These are phyloP conservation scores for Amphiprion clarkii DNA, from an alignment of 2,797 vertebrate genomes.

Conservation along the genomic window DNA sequence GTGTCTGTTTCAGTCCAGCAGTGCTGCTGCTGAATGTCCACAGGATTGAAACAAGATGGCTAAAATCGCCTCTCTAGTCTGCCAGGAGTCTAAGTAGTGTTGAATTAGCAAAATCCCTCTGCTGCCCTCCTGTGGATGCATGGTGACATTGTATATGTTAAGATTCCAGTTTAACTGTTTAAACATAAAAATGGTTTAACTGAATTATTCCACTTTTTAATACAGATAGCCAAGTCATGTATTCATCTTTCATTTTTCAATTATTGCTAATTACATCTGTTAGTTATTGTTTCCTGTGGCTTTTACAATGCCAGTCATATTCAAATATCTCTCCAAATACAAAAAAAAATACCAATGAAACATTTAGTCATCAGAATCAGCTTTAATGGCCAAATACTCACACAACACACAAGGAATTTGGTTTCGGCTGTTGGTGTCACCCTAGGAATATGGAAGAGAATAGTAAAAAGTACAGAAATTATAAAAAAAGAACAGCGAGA, in stretches of 20 bases:
- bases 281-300: background rate
- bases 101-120: slow-evolving; percentile 49
- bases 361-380: background rate
- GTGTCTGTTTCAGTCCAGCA: slow-evolving; percentile 34
- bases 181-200: background rate
- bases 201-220: background rate
- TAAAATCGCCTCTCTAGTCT: slow-evolving; percentile 15
- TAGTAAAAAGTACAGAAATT: no score
- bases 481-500: no score
- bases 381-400: no score
- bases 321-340: background rate
- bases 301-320: background rate
- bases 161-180: background rate
- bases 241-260: background rate
- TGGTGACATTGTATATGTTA: slow-evolving; percentile 9
- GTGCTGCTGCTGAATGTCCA: slow-evolving; percentile 41
- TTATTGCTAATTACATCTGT: background rate
- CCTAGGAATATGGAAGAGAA: no score
- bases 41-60: slow-evolving; percentile 71
- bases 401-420: no score
- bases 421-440: no score
- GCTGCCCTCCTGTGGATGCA: slow-evolving; percentile 80
- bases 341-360: background rate
- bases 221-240: background rate
- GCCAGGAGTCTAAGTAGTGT: slow-evolving; percentile 1